Evolutionary conservation across 1,140 invertebrate genomes (phyloP).

Genomic region (Drosophila cardini): DNA sequence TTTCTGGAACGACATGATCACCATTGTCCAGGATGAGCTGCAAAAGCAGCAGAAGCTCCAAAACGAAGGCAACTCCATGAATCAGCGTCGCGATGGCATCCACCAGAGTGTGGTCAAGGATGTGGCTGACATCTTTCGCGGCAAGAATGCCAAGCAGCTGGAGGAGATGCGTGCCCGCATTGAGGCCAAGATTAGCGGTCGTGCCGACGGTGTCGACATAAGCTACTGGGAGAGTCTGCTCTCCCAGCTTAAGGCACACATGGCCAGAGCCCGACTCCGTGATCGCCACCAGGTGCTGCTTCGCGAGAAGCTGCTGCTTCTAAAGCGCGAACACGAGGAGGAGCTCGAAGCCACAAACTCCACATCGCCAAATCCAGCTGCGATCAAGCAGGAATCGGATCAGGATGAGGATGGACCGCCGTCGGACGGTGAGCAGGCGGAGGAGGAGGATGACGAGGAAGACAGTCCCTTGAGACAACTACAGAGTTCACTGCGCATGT

Average conservation of each 20-base stretch:
- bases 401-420: constrained; percentile 19
- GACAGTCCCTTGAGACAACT: constrained; percentile 87
- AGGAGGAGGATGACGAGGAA: constrained; percentile 65
- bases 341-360: constrained; percentile 42
- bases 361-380: constrained; percentile 13
- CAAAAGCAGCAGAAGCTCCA: constrained; percentile 92
- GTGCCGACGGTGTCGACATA: constrained; percentile 96
- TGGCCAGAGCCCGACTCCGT: constrained; percentile 95
- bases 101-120: constrained; percentile 96
- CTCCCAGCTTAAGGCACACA: constrained; percentile 97
- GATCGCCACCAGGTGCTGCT: constrained; percentile 97
- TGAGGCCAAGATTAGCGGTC: constrained; percentile 93
- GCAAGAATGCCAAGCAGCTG: constrained; percentile 95
- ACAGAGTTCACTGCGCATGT: constrained; percentile 87
- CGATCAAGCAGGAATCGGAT: constrained; percentile 16
- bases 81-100: constrained; percentile 95
- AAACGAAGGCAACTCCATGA: constrained; percentile 86
- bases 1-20: constrained; percentile 99
- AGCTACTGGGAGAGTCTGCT: constrained; percentile 98
- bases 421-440: constrained; percentile 25
- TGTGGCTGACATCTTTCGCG: constrained; percentile 94
- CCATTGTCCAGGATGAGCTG: constrained; percentile 98
- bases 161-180: constrained; percentile 94
- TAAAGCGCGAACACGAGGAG: constrained; percentile 90
- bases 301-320: constrained; percentile 93